Conservation (phyloP, 2,113 vertebrate species). For the Petroica traversi region DNA sequence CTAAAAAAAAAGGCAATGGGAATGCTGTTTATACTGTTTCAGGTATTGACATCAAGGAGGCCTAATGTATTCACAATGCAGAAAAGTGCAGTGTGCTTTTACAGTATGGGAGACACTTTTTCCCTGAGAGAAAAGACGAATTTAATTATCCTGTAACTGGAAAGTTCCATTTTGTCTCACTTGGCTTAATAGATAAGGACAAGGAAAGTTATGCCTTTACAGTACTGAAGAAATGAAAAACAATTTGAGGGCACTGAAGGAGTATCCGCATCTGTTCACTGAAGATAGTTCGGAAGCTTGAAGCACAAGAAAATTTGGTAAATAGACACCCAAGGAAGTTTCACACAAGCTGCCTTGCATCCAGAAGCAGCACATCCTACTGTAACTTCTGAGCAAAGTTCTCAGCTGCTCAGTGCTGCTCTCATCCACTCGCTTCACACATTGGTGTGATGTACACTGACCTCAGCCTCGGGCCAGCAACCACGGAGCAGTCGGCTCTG, state of each 20-base stretch:
- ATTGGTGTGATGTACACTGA: rapidly evolving
- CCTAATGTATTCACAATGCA: background rate
- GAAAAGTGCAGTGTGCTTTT: background rate
- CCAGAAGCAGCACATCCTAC: background rate
- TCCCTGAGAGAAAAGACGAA: background rate
- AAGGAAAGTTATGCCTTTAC: background rate
- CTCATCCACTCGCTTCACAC: background rate
- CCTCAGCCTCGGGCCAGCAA: background rate
- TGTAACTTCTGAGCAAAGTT: background rate
- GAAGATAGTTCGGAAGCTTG: background rate
- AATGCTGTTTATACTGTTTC: background rate
- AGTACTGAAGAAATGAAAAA: background rate
- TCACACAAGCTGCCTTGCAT: background rate
- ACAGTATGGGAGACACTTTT: background rate
- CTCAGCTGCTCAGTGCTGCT: background rate
- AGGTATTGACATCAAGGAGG: background rate
- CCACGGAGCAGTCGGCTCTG: background rate
- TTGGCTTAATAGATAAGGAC: background rate
- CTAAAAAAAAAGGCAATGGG: background rate
- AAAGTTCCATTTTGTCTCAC: background rate
- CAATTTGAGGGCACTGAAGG: background rate
- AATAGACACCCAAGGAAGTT: background rate
- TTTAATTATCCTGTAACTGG: background rate
- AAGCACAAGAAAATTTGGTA: background rate
- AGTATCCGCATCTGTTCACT: rapidly evolving